Conservation (phyloP, 2,888 invertebrate genomes). For the Nemurella pictetii region DNA sequence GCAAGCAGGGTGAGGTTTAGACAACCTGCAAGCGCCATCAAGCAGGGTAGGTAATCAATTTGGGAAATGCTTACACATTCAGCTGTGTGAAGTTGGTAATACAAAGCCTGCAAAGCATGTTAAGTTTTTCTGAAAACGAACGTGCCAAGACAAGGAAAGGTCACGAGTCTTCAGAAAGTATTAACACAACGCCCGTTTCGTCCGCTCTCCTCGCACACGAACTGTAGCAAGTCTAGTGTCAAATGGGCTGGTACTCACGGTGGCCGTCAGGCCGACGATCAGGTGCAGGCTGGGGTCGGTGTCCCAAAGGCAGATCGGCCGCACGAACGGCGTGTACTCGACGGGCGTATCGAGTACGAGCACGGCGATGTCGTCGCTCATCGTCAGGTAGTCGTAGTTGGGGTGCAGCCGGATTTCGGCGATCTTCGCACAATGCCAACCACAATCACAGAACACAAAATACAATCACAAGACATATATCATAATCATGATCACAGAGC, state of each 20-base stretch:
- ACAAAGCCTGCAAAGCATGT: too few species aligned
- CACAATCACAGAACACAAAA: too few species aligned
- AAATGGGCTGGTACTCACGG: conserved; percentile 51
- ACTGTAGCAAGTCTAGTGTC: neutral
- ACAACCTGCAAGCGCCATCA: too few species aligned
- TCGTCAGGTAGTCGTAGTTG: conserved; percentile 59
- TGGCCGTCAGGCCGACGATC: conserved; percentile 57
- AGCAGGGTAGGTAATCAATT: too few species aligned
- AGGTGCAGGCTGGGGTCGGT: conserved; percentile 53
- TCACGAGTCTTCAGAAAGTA: too few species aligned
- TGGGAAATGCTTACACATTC: neutral
- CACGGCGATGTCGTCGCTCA: conserved; percentile 62
- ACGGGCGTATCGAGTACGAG: conserved; percentile 57
- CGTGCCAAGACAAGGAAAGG: too few species aligned
- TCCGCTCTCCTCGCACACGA: neutral
- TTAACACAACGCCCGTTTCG: neutral
- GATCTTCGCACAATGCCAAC: conserved; percentile 48
- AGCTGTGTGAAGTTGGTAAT: too few species aligned
- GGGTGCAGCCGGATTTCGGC: conserved; percentile 58
- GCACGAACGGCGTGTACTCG: conserved; percentile 58
- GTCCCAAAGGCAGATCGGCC: conserved; percentile 66
- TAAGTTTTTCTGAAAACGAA: too few species aligned
- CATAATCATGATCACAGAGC: too few species aligned
- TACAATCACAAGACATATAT: too few species aligned
- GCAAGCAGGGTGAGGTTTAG: too few species aligned